phyloP scores from a whole-genome alignment of 2,113 vertebrate genomes.

The Arizona elegans region DNA sequence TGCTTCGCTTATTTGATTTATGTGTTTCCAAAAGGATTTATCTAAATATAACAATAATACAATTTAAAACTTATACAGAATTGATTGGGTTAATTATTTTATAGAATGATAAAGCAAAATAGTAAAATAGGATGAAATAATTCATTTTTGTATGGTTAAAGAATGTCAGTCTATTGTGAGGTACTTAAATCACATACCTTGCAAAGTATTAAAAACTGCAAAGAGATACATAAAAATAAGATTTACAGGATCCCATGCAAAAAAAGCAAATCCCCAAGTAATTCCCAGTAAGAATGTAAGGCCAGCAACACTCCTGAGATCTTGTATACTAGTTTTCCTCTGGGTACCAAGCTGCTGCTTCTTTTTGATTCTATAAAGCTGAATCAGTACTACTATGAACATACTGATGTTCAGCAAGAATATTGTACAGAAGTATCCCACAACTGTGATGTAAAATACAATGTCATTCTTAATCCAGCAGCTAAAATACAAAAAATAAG shows the following conservation, averaged over 20 bases:
- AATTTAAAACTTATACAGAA: not conserved
- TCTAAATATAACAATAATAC: not conserved
- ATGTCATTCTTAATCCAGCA: conserved; percentile 87
- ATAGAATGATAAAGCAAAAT: not conserved
- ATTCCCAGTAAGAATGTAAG: conserved; percentile 90
- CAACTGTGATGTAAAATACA: conserved; percentile 87
- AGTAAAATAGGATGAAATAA: not conserved
- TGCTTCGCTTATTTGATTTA: not conserved
- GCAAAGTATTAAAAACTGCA: conserved; percentile 89
- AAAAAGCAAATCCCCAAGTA: conserved; percentile 95
- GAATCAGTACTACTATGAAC: conserved; percentile 91
- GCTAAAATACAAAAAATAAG: conserved; percentile 64
- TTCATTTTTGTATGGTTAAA: not conserved
- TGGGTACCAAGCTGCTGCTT: conserved; percentile 87
- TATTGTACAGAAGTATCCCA: conserved; percentile 87
- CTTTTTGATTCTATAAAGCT: conserved; percentile 89
- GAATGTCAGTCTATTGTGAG: not conserved
- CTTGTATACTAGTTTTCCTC: conserved; percentile 78
- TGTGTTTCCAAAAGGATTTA: not conserved
- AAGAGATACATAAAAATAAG: conserved; percentile 90
- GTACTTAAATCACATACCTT: conserved; percentile 74
- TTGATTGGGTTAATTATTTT: not conserved
- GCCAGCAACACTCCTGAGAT: conserved; percentile 84
- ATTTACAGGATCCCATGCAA: conserved; percentile 86
- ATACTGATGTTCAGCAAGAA: conserved; percentile 85